These are phyloP conservation scores for Coelopa pilipes DNA, from an alignment of 2,888 invertebrate genomes.

Conservation along the genomic window DNA sequence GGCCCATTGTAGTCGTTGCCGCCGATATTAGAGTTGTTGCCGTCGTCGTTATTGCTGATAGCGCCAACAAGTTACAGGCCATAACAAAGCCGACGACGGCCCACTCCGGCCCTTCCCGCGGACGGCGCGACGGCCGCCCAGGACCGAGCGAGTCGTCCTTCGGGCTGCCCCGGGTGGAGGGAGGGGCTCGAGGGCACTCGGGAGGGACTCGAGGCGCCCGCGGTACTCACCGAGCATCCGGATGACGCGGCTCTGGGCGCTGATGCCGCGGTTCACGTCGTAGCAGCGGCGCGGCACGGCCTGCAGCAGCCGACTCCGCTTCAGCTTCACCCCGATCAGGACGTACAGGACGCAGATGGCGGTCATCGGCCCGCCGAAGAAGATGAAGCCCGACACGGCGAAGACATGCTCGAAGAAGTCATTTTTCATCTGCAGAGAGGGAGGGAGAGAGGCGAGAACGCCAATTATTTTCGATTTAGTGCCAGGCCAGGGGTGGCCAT, in stretches of 20 bases:
- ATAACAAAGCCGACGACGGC: too few relatives aligned
- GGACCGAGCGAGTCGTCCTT: too few relatives aligned
- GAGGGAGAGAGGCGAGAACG: conserved; percentile 8
- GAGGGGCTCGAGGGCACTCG: too few relatives aligned
- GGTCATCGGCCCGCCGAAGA: conserved; percentile 89
- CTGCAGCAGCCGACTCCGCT: conserved; percentile 73
- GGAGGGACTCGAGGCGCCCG: too few relatives aligned
- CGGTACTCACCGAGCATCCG: conserved; percentile 80
- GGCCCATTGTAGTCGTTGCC: too few relatives aligned
- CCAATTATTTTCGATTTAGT: neutral
- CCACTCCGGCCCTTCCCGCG: too few relatives aligned
- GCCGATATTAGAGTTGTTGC: too few relatives aligned
- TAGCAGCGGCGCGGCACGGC: conserved; percentile 69
- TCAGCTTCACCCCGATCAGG: conserved; percentile 78
- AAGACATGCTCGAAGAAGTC: conserved; percentile 75
- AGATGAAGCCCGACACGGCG: conserved; percentile 82
- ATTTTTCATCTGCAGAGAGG: conserved; percentile 60
- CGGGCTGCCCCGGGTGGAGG: too few relatives aligned
- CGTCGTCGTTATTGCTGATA: too few relatives aligned
- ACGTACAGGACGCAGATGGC: conserved; percentile 85
- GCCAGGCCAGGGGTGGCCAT: neutral
- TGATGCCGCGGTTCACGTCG: conserved; percentile 69
- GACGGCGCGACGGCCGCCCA: too few relatives aligned
- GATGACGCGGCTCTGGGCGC: conserved; percentile 76
- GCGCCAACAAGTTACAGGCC: too few relatives aligned